phyloP scores from a whole-genome alignment of 1,140 invertebrate species.

The Trichonephila inaurata region DNA sequence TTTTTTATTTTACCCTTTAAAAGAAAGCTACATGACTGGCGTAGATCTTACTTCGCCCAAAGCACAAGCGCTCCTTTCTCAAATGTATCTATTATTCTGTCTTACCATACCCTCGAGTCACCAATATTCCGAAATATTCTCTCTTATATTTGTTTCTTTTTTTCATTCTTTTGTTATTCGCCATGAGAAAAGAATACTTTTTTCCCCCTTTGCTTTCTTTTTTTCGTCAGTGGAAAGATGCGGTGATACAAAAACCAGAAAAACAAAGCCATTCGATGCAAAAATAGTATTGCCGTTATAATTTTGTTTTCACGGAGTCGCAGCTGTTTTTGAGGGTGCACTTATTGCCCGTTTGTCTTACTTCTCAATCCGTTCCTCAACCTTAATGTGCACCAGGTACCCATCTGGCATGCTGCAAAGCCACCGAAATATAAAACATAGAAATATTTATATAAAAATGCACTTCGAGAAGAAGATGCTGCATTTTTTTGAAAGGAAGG shows the following conservation, averaged over 20 bases:
- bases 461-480: neutral
- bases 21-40: neutral
- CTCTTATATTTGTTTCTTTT: constrained; percentile 3
- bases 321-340: constrained; percentile 50
- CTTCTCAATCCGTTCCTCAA: constrained; percentile 47
- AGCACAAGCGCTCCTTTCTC: constrained; percentile 6
- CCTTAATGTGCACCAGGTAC: constrained; percentile 41
- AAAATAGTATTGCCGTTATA: constrained; percentile 68
- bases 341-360: constrained; percentile 73
- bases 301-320: constrained; percentile 59
- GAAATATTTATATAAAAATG: constrained; percentile 63
- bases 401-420: constrained; percentile 57
- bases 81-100: constrained; percentile 59
- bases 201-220: neutral
- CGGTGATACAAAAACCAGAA: constrained; percentile 30
- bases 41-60: neutral
- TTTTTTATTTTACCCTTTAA: neutral
- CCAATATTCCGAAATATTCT: constrained; percentile 39
- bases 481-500: neutral
- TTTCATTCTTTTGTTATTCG: constrained; percentile 16
- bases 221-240: neutral
- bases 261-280: constrained; percentile 39
- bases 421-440: constrained; percentile 30
- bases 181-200: constrained; percentile 43
- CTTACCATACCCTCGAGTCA: constrained; percentile 13